Conservation (phyloP, 2,113 vertebrate genomes). For the Ciconia maguari region DNA sequence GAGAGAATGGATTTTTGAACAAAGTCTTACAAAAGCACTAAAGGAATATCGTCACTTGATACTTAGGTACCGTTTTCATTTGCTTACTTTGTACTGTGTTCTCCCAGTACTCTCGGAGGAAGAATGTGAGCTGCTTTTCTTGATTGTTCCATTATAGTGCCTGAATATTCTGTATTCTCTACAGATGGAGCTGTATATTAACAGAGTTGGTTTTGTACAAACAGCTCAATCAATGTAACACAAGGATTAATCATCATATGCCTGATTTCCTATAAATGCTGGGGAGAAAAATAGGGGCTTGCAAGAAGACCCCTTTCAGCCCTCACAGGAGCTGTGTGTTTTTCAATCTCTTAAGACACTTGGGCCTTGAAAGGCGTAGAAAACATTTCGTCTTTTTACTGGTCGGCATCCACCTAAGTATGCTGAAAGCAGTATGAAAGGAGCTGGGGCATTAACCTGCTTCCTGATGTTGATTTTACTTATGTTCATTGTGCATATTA, state of each 20-base stretch:
- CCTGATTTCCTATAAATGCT: slow-evolving; percentile 19
- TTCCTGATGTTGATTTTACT: neutral
- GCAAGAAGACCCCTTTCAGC: neutral
- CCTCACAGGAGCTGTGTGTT: neutral
- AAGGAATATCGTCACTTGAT: neutral
- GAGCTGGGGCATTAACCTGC: neutral
- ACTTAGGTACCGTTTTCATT: slow-evolving; percentile 34
- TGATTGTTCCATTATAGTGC: slow-evolving; percentile 34
- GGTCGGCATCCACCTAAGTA: neutral
- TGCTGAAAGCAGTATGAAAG: neutral
- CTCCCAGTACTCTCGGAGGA: neutral
- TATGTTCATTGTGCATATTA: rapidly evolving
- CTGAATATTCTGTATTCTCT: slow-evolving; percentile 30
- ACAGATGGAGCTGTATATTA: slow-evolving; percentile 49
- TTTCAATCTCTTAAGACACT: neutral
- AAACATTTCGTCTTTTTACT: neutral
- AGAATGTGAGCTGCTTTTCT: neutral
- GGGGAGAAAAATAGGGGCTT: neutral
- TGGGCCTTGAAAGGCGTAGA: neutral
- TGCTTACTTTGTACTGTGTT: slow-evolving; percentile 1
- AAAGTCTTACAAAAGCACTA: neutral
- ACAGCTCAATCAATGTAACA: slow-evolving; percentile 40
- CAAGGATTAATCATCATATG: slow-evolving; percentile 26
- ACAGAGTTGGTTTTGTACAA: slow-evolving; percentile 47
- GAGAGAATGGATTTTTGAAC: neutral